A percentile compares a stretch with the other conserved stretches of the same genome.
phyloP scores from a whole-genome alignment of 2,797 vertebrate genomes.

The Arnoldichthys spilopterus region DNA sequence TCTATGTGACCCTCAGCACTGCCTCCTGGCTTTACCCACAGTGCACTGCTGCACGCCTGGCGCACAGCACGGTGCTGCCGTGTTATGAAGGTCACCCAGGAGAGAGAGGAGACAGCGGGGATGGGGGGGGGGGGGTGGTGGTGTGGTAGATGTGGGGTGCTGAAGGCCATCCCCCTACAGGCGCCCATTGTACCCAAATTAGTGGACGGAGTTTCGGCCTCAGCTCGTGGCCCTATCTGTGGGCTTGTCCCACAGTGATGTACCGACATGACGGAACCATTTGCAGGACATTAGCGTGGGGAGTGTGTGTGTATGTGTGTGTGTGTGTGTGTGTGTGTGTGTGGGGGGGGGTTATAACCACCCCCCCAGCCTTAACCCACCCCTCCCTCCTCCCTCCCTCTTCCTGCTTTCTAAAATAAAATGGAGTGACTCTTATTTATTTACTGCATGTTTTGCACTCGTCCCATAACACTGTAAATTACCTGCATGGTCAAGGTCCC shows the following conservation, averaged over 20 bases:
- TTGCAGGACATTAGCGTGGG: slow-evolving; percentile 55
- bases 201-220: slow-evolving; percentile 79
- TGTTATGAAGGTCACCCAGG: slow-evolving; percentile 51
- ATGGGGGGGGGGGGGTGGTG: too few species aligned
- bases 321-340: too few species aligned
- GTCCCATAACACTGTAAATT: slow-evolving; percentile 86
- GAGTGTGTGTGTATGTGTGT: too few species aligned
- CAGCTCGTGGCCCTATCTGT: slow-evolving; percentile 75
- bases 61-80: slow-evolving; percentile 19
- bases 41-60: slow-evolving; percentile 27
- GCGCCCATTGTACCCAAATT: slow-evolving; percentile 82
- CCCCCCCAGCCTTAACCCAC: slow-evolving; percentile 36
- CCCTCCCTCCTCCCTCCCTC: neutral
- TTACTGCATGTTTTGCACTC: slow-evolving; percentile 84
- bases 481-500: slow-evolving; percentile 80
- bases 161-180: slow-evolving; percentile 78
- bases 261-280: slow-evolving; percentile 70
- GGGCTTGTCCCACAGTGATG: slow-evolving; percentile 68
- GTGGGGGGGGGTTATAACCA: slow-evolving; percentile 36
- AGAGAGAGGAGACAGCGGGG: slow-evolving; percentile 51
- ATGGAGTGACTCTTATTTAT: slow-evolving; percentile 81
- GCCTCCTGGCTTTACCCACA: slow-evolving; percentile 27
- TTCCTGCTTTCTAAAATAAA: slow-evolving; percentile 71
- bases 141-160: slow-evolving; percentile 64
- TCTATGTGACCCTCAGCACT: slow-evolving; percentile 14